Evolutionary conservation across 2,888 invertebrate genomes (phyloP).

Genomic region (Ormyrus rosae): DNA sequence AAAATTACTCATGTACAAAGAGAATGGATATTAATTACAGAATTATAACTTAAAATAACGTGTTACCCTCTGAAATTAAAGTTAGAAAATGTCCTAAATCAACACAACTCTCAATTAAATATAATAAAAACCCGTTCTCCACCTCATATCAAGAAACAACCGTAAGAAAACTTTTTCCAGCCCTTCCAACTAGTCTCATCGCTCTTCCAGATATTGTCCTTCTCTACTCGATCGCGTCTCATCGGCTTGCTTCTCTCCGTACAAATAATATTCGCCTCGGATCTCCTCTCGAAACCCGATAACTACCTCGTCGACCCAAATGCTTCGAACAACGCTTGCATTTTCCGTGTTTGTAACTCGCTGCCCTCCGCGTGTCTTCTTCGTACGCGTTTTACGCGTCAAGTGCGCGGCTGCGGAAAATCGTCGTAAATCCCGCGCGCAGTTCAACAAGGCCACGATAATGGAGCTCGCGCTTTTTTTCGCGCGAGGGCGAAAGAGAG

Average conservation of each 20-base stretch:
- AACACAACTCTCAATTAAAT: too few relatives aligned
- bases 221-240: not conserved
- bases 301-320: not conserved
- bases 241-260: not conserved
- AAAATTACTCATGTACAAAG: too few relatives aligned
- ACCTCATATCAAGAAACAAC: too few relatives aligned
- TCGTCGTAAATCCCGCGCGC: constrained; percentile 27
- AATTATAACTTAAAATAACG: too few relatives aligned
- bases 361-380: not conserved
- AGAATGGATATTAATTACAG: too few relatives aligned
- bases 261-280: constrained; percentile 13
- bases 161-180: too few relatives aligned
- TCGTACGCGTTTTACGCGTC: not conserved
- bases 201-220: not conserved
- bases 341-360: not conserved
- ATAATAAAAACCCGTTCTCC: too few relatives aligned
- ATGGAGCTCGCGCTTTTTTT: not conserved
- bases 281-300: not conserved
- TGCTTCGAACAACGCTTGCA: constrained; percentile 1
- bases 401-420: not conserved
- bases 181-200: not conserved
- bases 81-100: too few relatives aligned
- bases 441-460: constrained; percentile 14
- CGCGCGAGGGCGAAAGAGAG: too few relatives aligned
- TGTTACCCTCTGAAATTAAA: too few relatives aligned